A percentile compares a stretch with the other conserved stretches of the same genome.
These are phyloP conservation scores for Aphaenogaster floridana DNA, from an alignment of 1,140 invertebrate species.

Conservation along the genomic window DNA sequence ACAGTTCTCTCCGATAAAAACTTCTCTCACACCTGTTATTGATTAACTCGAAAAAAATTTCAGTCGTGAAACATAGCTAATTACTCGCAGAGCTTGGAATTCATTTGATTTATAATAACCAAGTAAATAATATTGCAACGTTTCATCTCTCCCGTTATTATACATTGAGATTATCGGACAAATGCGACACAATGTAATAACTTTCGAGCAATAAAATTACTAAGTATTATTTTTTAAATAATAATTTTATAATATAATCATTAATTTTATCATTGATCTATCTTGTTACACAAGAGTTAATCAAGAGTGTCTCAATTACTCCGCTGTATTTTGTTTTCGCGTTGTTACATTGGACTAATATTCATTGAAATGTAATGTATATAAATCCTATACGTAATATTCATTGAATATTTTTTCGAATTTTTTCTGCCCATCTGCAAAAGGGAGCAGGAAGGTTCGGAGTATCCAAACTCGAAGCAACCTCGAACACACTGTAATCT, in stretches of 20 bases:
- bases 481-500: background rate
- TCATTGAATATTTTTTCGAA: background rate
- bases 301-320: background rate
- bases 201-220: background rate
- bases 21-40: background rate
- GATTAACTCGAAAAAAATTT: constrained; percentile 14
- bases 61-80: background rate
- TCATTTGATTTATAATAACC: background rate
- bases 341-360: background rate
- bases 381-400: too few species aligned
- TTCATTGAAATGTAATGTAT: too few species aligned
- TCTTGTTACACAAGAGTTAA: background rate
- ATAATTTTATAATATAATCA: background rate
- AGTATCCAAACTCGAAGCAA: background rate
- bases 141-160: background rate
- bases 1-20: constrained; percentile 6
- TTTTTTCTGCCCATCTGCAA: background rate
- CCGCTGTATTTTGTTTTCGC: background rate
- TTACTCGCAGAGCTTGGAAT: background rate
- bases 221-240: background rate
- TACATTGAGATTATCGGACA: background rate
- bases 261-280: background rate
- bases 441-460: background rate
- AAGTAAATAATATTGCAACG: background rate
- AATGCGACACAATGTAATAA: background rate